Percentiles rank a stretch among this genome's conserved stretches.
Conservation (phyloP, 1,140 invertebrate species). For the Phymorhynchus buccinoides region DNA sequence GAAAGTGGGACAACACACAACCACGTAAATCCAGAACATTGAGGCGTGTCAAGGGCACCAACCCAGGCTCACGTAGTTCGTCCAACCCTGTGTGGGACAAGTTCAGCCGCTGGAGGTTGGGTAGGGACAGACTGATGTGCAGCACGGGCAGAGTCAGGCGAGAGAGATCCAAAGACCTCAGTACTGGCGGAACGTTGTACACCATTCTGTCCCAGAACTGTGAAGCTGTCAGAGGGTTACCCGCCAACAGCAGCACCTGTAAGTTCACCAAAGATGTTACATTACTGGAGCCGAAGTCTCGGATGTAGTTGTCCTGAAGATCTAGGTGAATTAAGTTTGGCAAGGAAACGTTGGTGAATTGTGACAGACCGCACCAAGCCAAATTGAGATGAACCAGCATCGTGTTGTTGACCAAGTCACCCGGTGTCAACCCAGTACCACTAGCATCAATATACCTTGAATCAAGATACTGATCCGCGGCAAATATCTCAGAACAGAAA, state of each 20-base stretch:
- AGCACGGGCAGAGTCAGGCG: background rate
- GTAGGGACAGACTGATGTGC: background rate
- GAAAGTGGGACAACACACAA: constrained; percentile 27
- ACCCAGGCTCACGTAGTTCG: background rate
- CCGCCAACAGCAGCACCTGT: background rate
- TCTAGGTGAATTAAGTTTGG: background rate
- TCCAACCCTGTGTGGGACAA: background rate
- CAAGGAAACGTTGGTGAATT: background rate
- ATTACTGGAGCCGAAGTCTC: background rate
- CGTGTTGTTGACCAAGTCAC: background rate
- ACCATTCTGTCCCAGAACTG: background rate
- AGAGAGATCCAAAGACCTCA: background rate
- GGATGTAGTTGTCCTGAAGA: background rate
- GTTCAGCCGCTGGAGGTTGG: constrained; percentile 28
- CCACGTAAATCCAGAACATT: constrained; percentile 23
- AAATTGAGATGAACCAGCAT: constrained; percentile 29
- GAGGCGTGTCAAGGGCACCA: background rate
- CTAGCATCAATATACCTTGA: background rate
- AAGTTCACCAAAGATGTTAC: background rate
- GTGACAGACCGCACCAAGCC: background rate
- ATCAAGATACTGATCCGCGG: background rate
- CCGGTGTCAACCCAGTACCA: background rate
- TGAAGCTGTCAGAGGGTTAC: background rate
- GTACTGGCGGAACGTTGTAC: no score
- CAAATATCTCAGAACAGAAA: background rate